Base-by-base conservation (phyloP, 1,140 invertebrate genomes). In the Trialeurodes vaporariorum region DNA sequence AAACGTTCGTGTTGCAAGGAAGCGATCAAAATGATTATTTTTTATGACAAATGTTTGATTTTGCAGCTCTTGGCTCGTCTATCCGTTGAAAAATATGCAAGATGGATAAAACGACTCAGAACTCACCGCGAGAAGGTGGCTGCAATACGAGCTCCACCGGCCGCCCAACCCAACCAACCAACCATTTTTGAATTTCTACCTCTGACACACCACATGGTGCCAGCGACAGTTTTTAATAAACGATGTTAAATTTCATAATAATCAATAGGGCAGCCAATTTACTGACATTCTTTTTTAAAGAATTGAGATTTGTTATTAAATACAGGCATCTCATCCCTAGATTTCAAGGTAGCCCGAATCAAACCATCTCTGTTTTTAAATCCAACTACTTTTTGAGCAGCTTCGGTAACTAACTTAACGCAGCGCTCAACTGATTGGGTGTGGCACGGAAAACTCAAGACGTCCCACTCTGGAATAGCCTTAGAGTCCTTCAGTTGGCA, bases 381-480 rank as follows among this genome's bases (percentile, higher is more conserved):
- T 2, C 71, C 70, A 69, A 69, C 71, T 27, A 73, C 70, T 60
- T 59, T 64, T 58, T 0, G 25, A 62, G 70, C 67, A 24, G 72
- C 73, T 66, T 70, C 70, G 40, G 72, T 72, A 27, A 75, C 71
- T 25, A 76, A 68, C 69, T 76, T 76, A 11, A 73, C 71, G 62
- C 66, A 69, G 58, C 74, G 69, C 68, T 74, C 72, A 12, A 76
- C 73, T 27, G 73, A 70, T 67, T 76, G 73, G 25, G 75, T 75
- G 66, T 74, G 73, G 63, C 72, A 72, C 62, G 72, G 71, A 40
- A 34, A 64, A 27, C 34, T 40, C 24, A 64, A 40, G 2, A 64
- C 11, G n/a, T n/a, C n/a, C n/a, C n/a, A n/a, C n/a, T n/a, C 27
- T n/a, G n/a, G n/a, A n/a, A n/a, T n/a, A n/a, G n/a, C n/a, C n/a